Conservation (phyloP, 2,113 vertebrate genomes). For the Varanus komodoensis region DNA sequence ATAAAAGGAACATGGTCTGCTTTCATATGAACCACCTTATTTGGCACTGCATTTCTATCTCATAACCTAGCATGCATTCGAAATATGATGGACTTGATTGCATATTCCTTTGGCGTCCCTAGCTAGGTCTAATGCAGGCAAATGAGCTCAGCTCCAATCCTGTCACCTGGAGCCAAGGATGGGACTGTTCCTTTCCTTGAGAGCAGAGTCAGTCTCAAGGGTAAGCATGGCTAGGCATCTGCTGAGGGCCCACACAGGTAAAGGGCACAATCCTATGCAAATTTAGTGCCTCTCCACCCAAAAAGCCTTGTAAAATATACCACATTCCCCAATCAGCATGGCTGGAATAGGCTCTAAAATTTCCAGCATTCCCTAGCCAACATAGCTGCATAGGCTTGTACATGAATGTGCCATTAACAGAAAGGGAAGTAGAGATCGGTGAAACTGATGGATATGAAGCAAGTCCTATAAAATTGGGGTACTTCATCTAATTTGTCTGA, state of each 20-base stretch:
- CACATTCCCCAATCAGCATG: no score
- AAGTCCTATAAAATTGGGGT: neutral
- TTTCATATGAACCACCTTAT: conserved; percentile 30
- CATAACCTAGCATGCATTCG: conserved; percentile 6
- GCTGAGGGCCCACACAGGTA: no score
- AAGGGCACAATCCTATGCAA: no score
- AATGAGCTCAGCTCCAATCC: neutral
- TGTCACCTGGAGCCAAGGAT: neutral
- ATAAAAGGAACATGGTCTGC: conserved; percentile 46
- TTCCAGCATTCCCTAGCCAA: no score
- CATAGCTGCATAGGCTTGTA: neutral
- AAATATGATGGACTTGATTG: conserved; percentile 34
- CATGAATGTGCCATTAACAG: neutral
- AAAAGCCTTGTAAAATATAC: no score
- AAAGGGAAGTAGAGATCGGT: neutral
- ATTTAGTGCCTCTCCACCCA: no score
- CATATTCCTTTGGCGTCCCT: conserved; percentile 34
- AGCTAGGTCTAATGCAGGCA: conserved; percentile 2
- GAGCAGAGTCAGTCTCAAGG: no score
- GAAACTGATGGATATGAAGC: neutral
- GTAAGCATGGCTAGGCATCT: no score
- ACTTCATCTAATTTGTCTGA: neutral
- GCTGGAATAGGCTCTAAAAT: no score
- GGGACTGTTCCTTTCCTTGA: neutral
- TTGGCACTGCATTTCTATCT: conserved; percentile 39